Evolutionary conservation across 64 coral and sea anemone genomes (phyloP), one percentile per base, ranked within the genome.

Genomic region (Montipora capricornis): DNA sequence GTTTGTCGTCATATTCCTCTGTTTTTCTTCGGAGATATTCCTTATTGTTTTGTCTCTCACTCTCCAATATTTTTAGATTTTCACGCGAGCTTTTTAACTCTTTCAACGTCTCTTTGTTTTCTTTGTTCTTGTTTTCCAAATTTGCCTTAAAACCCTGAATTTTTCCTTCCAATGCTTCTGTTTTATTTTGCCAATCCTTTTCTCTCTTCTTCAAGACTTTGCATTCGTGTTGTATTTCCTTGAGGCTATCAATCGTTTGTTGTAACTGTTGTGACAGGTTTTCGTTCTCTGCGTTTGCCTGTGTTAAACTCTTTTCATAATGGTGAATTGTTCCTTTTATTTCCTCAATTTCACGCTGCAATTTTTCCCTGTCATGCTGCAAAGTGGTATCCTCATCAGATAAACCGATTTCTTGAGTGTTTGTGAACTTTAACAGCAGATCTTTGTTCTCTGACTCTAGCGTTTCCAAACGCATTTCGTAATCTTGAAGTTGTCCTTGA

Each of bases 251-350:
- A 10, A 53, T 89, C 49, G 84, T 68, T 84, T 92, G 37, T 73
- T 51, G 16, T 73, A 97, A 70, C 67, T 91, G 90, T 19, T 47
- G 69, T 47, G 82, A 89, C 17, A 97, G 57, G 47, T 77, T 89
- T 67, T 86, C 74, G 3, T 93, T 97, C 26, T 94, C 86, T 75
- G 71, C 76, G 16, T 70, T 80, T 57, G 88, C 57, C 68, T 53
- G 60, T 47, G 91, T 64, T 17, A 93, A 52, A 78, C 86, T 55
- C 37, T 19, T 10, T 58, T 97, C 92, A 85, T 89, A 90, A 68
- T 79, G 88, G 37, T 84, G 77, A 49, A 89, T 60, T 19, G 89
- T 90, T 29, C 49, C 68, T 89, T 84, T 83, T 75, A 95, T 68
- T 6, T 92, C 48, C 6, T 78, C 76, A 50, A 2, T 48, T 78